Conservation (phyloP, 2,797 vertebrate genomes). For the Squalus acanthias region DNA sequence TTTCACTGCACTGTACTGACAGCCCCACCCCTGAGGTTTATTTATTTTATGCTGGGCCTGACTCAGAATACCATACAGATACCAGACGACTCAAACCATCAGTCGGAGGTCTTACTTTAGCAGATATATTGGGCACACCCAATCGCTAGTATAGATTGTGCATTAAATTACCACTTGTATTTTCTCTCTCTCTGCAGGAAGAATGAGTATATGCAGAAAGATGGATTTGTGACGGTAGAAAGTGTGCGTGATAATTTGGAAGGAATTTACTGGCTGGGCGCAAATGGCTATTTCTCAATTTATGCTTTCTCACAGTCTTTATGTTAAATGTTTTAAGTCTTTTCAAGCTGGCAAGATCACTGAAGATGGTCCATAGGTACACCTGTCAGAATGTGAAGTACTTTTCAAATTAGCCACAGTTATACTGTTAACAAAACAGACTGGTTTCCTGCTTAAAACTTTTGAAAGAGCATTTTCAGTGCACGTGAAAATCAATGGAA, state of each 20-base stretch:
- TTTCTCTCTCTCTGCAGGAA: neutral
- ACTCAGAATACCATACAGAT: neutral
- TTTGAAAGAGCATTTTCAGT: neutral
- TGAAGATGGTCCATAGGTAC: neutral
- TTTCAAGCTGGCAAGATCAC: neutral
- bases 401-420: neutral
- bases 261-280: neutral
- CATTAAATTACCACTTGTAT: neutral
- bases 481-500: neutral
- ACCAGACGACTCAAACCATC: neutral
- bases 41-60: neutral
- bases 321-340: neutral
- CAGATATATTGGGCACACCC: neutral
- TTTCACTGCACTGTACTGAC: neutral
- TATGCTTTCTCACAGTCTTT: neutral
- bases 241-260: neutral
- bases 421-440: no score
- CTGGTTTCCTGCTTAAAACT: neutral
- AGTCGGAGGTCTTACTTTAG: neutral
- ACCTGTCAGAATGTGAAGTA: neutral
- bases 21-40: neutral
- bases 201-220: neutral
- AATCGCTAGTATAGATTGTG: neutral
- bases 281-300: neutral
- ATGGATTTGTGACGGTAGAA: neutral